Conservation (phyloP, 2,888 invertebrate genomes). For the Eupithecia inturbata region DNA sequence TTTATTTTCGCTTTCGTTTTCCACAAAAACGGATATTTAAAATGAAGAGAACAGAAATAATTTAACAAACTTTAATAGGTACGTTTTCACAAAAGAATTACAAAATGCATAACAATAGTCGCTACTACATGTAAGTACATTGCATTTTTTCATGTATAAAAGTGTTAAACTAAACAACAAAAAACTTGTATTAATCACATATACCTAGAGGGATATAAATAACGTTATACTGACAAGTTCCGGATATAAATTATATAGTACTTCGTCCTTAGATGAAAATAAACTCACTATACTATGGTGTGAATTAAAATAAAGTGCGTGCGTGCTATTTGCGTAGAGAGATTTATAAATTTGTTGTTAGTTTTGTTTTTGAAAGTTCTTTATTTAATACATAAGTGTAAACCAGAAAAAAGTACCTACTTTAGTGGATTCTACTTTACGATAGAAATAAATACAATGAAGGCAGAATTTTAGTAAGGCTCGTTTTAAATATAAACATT, state of each 20-base stretch:
- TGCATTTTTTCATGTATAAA: slow-evolving; percentile 41
- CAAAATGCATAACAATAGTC: slow-evolving; percentile 78
- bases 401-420: not conserved
- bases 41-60: slow-evolving; percentile 1
- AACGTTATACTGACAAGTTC: not conserved
- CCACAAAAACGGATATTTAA: not conserved
- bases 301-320: no score
- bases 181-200: slow-evolving; percentile 10
- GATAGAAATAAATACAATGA: not conserved
- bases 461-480: not conserved
- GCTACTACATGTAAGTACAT: slow-evolving; percentile 53
- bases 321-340: no score
- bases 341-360: no score
- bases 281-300: no score
- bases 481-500: not conserved
- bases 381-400: no score
- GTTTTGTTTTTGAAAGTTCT: no score
- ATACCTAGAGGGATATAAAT: not conserved
- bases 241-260: no score
- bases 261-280: no score
- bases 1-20: no score
- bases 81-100: slow-evolving; percentile 66
- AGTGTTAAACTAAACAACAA: slow-evolving; percentile 18
- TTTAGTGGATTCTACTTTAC: not conserved
- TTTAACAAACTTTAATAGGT: slow-evolving; percentile 62